These are phyloP conservation scores for Operophtera brumata DNA, from an alignment of 2,888 invertebrate genomes.

Conservation along the genomic window DNA sequence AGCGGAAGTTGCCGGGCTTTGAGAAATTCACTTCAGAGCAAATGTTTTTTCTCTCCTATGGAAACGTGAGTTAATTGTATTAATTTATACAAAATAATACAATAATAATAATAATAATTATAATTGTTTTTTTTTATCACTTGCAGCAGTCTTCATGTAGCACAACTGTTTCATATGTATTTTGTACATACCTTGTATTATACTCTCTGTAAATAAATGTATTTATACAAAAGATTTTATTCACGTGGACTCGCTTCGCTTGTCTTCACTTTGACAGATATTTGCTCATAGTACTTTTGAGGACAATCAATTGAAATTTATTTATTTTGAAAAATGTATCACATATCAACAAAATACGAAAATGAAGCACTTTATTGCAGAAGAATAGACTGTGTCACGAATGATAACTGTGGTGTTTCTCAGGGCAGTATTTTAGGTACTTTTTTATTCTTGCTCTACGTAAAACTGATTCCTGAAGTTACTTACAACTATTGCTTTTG, in stretches of 20 bases:
- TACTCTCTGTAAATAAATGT: too few species aligned
- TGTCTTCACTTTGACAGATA: neutral
- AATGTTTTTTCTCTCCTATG: conserved; percentile 89
- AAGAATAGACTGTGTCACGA: neutral
- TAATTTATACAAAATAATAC: too few species aligned
- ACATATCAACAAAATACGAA: too few species aligned
- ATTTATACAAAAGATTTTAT: neutral
- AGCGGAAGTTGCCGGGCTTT: conserved; percentile 86
- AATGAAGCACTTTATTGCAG: too few species aligned
- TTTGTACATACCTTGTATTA: too few species aligned
- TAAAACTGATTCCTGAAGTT: neutral
- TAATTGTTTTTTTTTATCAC: too few species aligned
- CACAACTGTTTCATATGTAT: too few species aligned
- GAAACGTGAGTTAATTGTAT: conserved; percentile 85
- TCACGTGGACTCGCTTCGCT: neutral
- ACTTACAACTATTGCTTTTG: neutral
- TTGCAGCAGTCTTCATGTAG: too few species aligned
- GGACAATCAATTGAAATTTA: too few species aligned
- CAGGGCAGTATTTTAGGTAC: neutral
- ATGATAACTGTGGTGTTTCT: neutral
- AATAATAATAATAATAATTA: too few species aligned
- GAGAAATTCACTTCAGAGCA: conserved; percentile 86
- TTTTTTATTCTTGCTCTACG: neutral
- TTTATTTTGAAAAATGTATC: too few species aligned
- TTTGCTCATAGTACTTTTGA: too few species aligned